Conservation (phyloP, 2,113 vertebrate genomes). For the Coptodon rendalli region DNA sequence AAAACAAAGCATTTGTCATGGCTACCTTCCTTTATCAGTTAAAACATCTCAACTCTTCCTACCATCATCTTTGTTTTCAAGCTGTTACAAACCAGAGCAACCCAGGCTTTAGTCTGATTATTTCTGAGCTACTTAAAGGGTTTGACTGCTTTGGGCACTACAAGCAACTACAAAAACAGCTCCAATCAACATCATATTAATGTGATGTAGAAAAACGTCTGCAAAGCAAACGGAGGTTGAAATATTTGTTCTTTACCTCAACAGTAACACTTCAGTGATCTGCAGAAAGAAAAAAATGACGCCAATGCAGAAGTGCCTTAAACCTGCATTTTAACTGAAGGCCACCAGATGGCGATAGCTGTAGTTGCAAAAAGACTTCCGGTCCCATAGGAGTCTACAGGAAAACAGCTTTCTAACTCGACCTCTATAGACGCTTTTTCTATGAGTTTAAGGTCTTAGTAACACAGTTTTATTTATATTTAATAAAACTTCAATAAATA, state of each 20-base stretch:
- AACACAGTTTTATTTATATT: not conserved
- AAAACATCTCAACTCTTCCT: not conserved
- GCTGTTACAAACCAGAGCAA: not conserved
- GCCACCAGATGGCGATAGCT: not conserved
- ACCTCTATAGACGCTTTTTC: not conserved
- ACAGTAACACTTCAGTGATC: not conserved
- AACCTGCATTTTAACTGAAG: not conserved
- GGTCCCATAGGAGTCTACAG: not conserved
- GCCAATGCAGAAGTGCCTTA: not conserved
- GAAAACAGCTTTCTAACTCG: rapidly evolving
- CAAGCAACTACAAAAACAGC: not conserved
- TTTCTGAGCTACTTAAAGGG: not conserved
- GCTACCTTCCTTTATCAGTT: not conserved
- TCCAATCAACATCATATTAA: not conserved
- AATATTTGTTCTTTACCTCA: not conserved
- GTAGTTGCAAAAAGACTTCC: not conserved
- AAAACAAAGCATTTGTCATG: not conserved
- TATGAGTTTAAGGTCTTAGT: not conserved
- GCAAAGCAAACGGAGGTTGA: not conserved
- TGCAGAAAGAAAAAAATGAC: not conserved
- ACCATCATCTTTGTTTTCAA: not conserved
- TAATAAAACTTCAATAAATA: not conserved
- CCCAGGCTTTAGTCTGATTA: not conserved
- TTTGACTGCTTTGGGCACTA: not conserved
- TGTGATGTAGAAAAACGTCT: not conserved